A percentile compares a stretch with the other conserved stretches of the same genome.
These are phyloP conservation scores for Hydropotes inermis DNA, from an alignment of 2,113 vertebrate genomes.

Conservation along the genomic window DNA sequence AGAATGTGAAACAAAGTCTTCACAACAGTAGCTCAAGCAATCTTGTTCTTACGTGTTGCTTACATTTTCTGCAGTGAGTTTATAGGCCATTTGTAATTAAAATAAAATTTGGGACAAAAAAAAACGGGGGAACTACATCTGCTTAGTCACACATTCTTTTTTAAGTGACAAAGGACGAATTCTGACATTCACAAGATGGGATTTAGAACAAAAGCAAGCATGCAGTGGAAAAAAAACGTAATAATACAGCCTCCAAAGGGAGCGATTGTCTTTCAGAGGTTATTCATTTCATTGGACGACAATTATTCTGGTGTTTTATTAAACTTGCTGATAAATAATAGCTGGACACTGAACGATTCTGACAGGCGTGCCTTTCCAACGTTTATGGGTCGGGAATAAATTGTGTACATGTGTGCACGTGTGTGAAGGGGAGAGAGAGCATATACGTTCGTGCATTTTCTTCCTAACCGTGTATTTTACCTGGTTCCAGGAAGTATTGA, in stretches of 20 bases:
- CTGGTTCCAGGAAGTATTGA: neutral
- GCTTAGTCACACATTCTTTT: neutral
- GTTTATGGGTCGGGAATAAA: neutral
- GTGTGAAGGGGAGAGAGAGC: neutral
- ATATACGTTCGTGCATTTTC: accelerated
- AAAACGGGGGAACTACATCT: neutral
- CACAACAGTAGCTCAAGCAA: accelerated
- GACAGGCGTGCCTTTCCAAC: neutral
- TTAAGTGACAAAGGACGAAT: neutral
- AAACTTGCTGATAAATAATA: neutral
- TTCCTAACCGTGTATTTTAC: neutral
- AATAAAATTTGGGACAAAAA: neutral
- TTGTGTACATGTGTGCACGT: neutral
- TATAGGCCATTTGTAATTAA: neutral
- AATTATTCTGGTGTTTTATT: neutral
- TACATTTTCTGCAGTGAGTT: neutral
- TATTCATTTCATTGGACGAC: neutral
- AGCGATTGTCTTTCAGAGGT: neutral
- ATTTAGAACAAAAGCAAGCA: neutral
- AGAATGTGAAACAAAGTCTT: neutral
- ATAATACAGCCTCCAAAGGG: accelerated
- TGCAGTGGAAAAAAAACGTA: accelerated
- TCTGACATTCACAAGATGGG: neutral
- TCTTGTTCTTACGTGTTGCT: neutral
- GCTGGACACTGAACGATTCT: neutral